Conservation (phyloP, 2,113 vertebrate genomes). For the Poecile atricapillus region DNA sequence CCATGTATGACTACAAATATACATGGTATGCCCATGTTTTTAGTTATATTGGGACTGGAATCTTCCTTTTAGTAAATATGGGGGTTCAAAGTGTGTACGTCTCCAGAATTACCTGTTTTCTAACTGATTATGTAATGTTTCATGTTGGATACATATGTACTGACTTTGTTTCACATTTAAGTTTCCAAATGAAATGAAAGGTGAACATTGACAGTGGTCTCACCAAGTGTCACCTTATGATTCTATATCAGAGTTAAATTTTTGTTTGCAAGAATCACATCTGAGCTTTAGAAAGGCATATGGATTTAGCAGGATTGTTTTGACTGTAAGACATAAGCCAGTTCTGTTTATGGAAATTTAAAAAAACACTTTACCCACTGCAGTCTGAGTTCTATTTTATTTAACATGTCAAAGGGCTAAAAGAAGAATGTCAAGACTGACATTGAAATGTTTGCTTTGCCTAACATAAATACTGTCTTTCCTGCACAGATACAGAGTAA, state of each 20-base stretch:
- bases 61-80: background rate
- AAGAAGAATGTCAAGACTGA: conserved; percentile 10
- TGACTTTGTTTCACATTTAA: background rate
- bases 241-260: background rate
- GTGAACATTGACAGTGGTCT: background rate
- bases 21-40: background rate
- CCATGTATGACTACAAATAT: background rate
- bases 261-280: background rate
- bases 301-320: background rate
- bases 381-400: conserved; percentile 3
- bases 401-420: conserved; percentile 16
- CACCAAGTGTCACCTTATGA: background rate
- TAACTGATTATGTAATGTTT: background rate
- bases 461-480: background rate
- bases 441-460: background rate
- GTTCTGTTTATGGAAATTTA: background rate
- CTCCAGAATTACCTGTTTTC: background rate
- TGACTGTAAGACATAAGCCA: background rate
- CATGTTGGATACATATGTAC: background rate
- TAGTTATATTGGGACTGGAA: background rate
- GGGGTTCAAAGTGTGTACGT: background rate
- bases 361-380: background rate
- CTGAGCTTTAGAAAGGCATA: background rate
- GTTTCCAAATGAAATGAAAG: background rate
- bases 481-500: background rate